A percentile compares a stretch with the other conserved stretches of the same genome.
Conservation (phyloP, 2,797 vertebrate species). For the Centroberyx gerrardi region DNA sequence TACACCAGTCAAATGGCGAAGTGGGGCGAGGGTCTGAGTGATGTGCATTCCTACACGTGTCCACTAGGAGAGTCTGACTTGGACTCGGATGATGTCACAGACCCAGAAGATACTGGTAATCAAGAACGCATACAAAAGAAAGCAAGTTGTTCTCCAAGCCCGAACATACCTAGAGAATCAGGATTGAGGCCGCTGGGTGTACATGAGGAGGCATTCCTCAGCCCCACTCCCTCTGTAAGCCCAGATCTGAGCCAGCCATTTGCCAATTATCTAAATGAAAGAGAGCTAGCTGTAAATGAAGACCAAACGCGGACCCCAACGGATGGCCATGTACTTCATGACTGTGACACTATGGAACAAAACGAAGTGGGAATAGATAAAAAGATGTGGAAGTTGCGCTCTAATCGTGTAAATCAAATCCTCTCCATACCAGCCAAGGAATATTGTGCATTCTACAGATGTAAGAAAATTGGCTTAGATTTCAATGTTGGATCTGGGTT, state of each 20-base stretch:
- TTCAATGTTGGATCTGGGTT: constrained; percentile 47
- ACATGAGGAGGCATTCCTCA: background rate
- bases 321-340: background rate
- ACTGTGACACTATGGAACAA: background rate
- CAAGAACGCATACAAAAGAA: background rate
- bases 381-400: constrained; percentile 46
- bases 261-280: too few species aligned
- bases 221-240: too few species aligned
- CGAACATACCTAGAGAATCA: too few species aligned
- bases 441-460: fast-evolving
- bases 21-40: too few species aligned
- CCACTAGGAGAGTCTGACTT: background rate
- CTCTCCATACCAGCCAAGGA: background rate
- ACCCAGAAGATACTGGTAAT: background rate
- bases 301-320: background rate
- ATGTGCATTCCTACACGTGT: background rate
- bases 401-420: constrained; percentile 34
- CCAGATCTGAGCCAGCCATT: too few species aligned
- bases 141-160: background rate
- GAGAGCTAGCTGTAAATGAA: too few species aligned
- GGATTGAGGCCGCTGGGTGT: background rate
- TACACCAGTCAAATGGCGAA: background rate
- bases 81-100: too few species aligned
- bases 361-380: background rate
- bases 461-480: background rate